Conservation (phyloP, 2,888 invertebrate genomes). For the Ditylenchus weischeri region DNA sequence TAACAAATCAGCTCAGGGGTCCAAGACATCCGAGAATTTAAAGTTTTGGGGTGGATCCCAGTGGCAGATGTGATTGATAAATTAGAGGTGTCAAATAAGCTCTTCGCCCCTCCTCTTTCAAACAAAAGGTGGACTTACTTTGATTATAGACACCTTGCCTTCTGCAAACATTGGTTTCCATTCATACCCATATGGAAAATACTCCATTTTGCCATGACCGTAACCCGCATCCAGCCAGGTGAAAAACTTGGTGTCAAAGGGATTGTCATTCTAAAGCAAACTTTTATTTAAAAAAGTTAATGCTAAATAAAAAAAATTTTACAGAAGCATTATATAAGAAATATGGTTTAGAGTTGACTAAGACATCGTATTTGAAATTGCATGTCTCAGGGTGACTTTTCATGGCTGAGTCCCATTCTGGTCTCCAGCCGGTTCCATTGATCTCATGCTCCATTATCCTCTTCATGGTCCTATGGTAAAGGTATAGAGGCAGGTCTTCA, state of each 20-base stretch:
- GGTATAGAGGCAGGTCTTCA: slow-evolving; percentile 33
- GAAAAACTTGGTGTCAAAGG: slow-evolving; percentile 55
- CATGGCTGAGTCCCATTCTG: slow-evolving; percentile 49
- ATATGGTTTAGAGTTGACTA: slow-evolving; percentile 59
- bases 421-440: slow-evolving; percentile 30
- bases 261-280: slow-evolving; percentile 46
- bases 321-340: slow-evolving; percentile 55
- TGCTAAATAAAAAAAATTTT: neutral
- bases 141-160: slow-evolving; percentile 37
- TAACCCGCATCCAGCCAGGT: slow-evolving; percentile 60
- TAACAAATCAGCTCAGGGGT: no score
- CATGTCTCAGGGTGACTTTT: slow-evolving; percentile 58
- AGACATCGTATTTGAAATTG: slow-evolving; percentile 58
- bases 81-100: no score
- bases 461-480: slow-evolving; percentile 42
- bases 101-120: no score
- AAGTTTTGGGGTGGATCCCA: no score
- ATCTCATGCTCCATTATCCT: slow-evolving; percentile 47
- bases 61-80: no score
- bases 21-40: no score
- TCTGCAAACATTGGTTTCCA: slow-evolving; percentile 35
- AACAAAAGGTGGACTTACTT: no score
- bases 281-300: neutral
- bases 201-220: slow-evolving; percentile 48
- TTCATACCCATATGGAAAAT: slow-evolving; percentile 30